Evolutionary conservation across 2,888 invertebrate genomes (phyloP).

Genomic region (Disparrhopalites patrizii): DNA sequence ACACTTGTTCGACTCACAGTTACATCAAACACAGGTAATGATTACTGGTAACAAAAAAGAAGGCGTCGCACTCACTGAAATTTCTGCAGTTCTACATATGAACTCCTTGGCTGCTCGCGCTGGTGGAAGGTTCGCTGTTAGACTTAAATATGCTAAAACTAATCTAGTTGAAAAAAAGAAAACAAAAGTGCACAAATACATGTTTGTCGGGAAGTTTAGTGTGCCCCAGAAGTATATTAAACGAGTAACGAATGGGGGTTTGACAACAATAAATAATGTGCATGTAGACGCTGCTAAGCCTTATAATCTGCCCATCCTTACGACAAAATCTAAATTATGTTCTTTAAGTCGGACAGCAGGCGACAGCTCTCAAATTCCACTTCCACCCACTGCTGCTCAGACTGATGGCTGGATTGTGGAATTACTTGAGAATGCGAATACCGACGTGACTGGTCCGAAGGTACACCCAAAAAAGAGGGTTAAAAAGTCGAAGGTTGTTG

Average conservation of each 20-base stretch:
- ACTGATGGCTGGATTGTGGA: too few species aligned
- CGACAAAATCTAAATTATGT: too few species aligned
- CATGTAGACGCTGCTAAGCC: too few species aligned
- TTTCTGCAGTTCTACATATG: slow-evolving; percentile 18
- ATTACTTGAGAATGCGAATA: too few species aligned
- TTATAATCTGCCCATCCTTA: too few species aligned
- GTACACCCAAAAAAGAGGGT: not conserved
- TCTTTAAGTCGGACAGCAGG: too few species aligned
- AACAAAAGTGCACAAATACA: slow-evolving; percentile 35
- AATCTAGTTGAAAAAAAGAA: slow-evolving; percentile 30
- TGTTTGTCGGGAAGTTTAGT: not conserved
- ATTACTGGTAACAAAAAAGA: slow-evolving; percentile 19
- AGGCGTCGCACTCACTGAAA: slow-evolving; percentile 28
- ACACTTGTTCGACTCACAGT: slow-evolving; percentile 14
- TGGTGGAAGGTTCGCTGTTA: slow-evolving; percentile 22
- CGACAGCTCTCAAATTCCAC: too few species aligned
- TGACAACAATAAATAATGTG: too few species aligned
- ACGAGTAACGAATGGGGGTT: too few species aligned
- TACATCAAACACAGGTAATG: not conserved
- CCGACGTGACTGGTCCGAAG: not conserved
- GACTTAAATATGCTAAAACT: slow-evolving; percentile 22
- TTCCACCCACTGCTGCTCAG: too few species aligned
- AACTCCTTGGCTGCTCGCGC: slow-evolving; percentile 29
- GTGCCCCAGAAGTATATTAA: too few species aligned
- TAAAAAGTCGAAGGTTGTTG: too few species aligned